Evolutionary conservation across 2,113 vertebrate genomes (phyloP).

Genomic region (Pandion haliaetus): DNA sequence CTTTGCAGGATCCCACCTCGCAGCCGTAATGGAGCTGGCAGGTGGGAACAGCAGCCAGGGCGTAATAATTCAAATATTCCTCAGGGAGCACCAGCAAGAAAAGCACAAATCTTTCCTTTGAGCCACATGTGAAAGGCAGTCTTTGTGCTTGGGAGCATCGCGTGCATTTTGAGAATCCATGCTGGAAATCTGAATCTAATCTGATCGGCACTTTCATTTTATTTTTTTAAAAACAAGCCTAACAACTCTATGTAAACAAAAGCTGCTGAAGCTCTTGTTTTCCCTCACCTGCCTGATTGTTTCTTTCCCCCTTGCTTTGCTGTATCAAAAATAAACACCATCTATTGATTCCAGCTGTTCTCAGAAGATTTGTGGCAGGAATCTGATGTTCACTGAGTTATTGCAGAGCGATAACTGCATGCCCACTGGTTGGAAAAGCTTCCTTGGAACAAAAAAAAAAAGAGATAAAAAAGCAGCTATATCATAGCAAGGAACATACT

Average conservation of each 20-base stretch:
- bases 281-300: background rate
- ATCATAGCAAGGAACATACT: background rate
- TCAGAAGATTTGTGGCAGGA: constrained; percentile 7
- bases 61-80: background rate
- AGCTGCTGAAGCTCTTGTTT: background rate
- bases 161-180: background rate
- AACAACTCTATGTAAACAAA: background rate
- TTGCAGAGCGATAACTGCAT: background rate
- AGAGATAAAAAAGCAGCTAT: background rate
- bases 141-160: background rate
- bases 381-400: background rate
- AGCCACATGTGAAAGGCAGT: background rate
- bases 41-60: background rate
- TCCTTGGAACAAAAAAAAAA: background rate
- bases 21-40: background rate
- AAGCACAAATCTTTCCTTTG: background rate
- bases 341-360: background rate
- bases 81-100: background rate
- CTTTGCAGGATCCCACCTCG: background rate
- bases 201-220: background rate
- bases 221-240: background rate
- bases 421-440: background rate
- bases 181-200: background rate
- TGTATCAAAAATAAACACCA: background rate
- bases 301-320: background rate